Conservation (phyloP, 2,888 invertebrate genomes). For the Iphiclides podalirius region DNA sequence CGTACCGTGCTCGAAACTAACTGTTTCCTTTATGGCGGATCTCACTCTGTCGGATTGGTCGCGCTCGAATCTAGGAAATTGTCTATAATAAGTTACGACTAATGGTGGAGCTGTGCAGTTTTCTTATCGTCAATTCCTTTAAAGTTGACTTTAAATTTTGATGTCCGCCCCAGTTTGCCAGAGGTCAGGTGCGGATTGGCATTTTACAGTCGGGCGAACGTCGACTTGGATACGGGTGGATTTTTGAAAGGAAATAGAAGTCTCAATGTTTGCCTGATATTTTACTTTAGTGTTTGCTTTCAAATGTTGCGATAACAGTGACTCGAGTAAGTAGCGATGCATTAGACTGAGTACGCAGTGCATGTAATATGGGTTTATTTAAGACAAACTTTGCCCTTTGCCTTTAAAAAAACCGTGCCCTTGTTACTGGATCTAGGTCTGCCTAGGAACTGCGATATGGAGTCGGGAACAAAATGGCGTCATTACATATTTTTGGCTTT, state of each 20-base stretch:
- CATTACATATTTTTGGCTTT: too few species aligned
- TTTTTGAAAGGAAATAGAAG: conserved; percentile 6
- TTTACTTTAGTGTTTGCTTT: conserved; percentile 4
- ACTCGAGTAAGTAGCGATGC: not conserved
- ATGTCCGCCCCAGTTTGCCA: conserved; percentile 38
- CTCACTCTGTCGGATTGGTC: conserved; percentile 70
- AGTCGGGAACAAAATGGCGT: too few species aligned
- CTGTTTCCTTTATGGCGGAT: conserved; percentile 64
- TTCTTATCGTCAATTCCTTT: conserved; percentile 50
- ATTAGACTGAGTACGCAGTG: not conserved
- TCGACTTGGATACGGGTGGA: not conserved
- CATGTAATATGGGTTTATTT: too few species aligned
- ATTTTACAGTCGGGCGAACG: conserved; percentile 30
- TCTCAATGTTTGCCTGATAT: not conserved
- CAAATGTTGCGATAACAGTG: not conserved
- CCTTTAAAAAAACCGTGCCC: too few species aligned
- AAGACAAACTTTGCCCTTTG: too few species aligned
- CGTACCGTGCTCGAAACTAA: conserved; percentile 47
- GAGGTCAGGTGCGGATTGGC: conserved; percentile 22
- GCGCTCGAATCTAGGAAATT: conserved; percentile 60
- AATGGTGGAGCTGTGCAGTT: conserved; percentile 54
- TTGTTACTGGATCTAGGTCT: too few species aligned
- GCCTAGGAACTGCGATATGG: too few species aligned
- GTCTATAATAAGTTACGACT: conserved; percentile 63
- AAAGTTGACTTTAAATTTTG: conserved; percentile 53